Evolutionary conservation across 2,888 invertebrate species (phyloP).

Genomic region (Calephelis perditalis): DNA sequence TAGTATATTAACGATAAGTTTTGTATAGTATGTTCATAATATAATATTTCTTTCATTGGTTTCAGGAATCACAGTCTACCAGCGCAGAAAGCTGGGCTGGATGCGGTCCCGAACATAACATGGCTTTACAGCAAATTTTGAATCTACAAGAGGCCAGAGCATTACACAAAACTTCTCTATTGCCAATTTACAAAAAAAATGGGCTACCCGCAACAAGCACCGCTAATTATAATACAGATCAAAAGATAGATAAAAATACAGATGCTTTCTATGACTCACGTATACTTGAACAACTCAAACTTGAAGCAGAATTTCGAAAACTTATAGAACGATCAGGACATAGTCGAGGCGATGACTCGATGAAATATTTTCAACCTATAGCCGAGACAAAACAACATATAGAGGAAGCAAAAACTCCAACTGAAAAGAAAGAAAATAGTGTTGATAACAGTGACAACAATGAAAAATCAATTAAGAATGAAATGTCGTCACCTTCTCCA

Average conservation of each 20-base stretch:
- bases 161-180: constrained; percentile 74
- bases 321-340: constrained; percentile 78
- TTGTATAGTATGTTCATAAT: no score
- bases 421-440: constrained; percentile 54
- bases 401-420: constrained; percentile 57
- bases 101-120: constrained; percentile 93
- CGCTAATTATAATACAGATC: constrained; percentile 63
- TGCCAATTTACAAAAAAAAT: constrained; percentile 69
- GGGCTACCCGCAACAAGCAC: constrained; percentile 72
- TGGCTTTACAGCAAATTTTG: constrained; percentile 94
- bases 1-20: no score
- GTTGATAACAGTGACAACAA: constrained; percentile 25
- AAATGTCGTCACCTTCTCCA: constrained; percentile 41
- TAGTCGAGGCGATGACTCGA: constrained; percentile 56
- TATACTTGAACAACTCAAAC: constrained; percentile 67
- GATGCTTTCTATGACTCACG: constrained; percentile 59
- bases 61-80: constrained; percentile 89
- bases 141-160: constrained; percentile 93
- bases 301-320: constrained; percentile 76
- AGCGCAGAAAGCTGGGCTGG: constrained; percentile 93
- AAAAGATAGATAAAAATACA: constrained; percentile 43
- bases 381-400: constrained; percentile 67
- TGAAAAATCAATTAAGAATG: constrained; percentile 31
- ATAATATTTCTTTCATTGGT: constrained; percentile 45
- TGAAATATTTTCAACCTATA: constrained; percentile 67